Evolutionary conservation across 2,113 vertebrate species (phyloP).

Genomic region (Pantherophis guttatus): DNA sequence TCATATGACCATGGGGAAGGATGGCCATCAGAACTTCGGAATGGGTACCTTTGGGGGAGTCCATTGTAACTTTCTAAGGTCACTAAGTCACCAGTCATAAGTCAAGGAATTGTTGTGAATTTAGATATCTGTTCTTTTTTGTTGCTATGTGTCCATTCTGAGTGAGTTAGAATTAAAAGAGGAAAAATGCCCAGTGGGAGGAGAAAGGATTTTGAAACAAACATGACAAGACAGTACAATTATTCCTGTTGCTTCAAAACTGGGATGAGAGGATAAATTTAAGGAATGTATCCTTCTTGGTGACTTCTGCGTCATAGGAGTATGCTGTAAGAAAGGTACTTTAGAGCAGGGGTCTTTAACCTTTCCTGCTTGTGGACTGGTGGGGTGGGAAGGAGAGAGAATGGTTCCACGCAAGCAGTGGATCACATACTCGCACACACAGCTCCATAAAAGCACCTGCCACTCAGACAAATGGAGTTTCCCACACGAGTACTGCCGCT

Average conservation of each 20-base stretch:
- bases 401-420: no score
- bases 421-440: no score
- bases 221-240: background rate
- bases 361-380: no score
- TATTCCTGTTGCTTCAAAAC: background rate
- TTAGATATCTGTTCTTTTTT: background rate
- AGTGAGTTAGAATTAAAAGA: background rate
- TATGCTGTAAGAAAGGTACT: background rate
- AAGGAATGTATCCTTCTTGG: background rate
- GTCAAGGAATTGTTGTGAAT: background rate
- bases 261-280: background rate
- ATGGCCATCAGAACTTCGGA: no score
- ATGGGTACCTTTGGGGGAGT: no score
- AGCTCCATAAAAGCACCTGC: no score
- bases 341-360: background rate
- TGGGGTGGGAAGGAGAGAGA: no score
- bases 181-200: background rate
- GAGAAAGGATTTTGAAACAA: background rate
- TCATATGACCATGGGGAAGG: no score
- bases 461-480: background rate
- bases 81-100: no score
- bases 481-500: background rate
- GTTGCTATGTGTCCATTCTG: background rate
- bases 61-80: no score
- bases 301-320: background rate